Base-by-base conservation (phyloP, 2,888 invertebrate genomes). In the Troilus luridus region DNA sequence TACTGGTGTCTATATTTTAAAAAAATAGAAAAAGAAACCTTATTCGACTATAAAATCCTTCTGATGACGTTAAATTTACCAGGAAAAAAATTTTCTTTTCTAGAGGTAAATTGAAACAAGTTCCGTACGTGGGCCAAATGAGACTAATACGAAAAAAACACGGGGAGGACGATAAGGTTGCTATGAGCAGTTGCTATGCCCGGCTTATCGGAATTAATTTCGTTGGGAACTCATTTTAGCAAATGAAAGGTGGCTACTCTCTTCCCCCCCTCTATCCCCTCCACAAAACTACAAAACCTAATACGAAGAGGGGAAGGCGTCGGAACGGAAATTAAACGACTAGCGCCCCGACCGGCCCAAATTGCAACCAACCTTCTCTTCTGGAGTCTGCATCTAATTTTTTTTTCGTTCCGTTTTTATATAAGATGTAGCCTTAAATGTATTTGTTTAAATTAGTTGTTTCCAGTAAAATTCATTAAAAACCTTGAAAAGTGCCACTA, bases 191-290 rank as follows among this genome's bases (percentile, higher is more conserved):
- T 19, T 19, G 81, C 81, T 81, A 54, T 81, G 21, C 54, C 54
- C 54, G 88, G 62, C 88, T 88, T 88, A 88, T 88, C 62, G 64
- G 88, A 88, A 88, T 88, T 88, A 88, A 88, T 88, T 88, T 88
- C 88, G 88, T 88, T 88, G 88, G 88, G 64, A 88, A 88, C 88
- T 88, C 88, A 88, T 88, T 88, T 88, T 64, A 59, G 59, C 64
- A 88, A 88, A 88, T 88, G 88, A 88, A 88, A 88, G 88, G 88
- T 88, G 59, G 64, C 58, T 41, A 21, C 62, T 41, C 41, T 41
- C 41, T 41, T 41, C 41, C 62, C 54, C 62, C 60, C 10, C 14
- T 7, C 19, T 58, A 21, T 21, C 64, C 64, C 62, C 62, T 17
- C 54, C 12, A 60, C 59, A 88, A 88, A 88, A 88, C 88, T 88